Percentiles rank a stretch among this genome's conserved stretches.
These are phyloP conservation scores for Coendou prehensilis DNA, from an alignment of 2,797 vertebrate genomes.

Conservation along the genomic window DNA sequence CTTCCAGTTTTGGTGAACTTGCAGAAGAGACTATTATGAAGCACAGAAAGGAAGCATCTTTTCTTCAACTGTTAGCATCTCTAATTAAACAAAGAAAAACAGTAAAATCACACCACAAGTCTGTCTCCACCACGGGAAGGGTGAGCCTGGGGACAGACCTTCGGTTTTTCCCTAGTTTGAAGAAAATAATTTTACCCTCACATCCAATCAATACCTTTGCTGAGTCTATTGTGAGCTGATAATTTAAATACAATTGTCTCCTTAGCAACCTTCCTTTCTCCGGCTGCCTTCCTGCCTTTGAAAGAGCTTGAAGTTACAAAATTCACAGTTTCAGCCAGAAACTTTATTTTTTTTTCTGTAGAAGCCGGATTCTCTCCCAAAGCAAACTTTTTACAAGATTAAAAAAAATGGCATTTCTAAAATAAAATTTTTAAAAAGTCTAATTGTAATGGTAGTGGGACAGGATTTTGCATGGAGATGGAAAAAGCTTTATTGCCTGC, in stretches of 20 bases:
- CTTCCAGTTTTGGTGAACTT: constrained; percentile 27
- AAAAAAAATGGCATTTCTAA: constrained; percentile 64
- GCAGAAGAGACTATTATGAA: neutral
- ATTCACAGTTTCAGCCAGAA: constrained; percentile 79
- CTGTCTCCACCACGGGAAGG: constrained; percentile 10
- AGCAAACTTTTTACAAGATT: constrained; percentile 70
- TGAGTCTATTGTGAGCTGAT: constrained; percentile 80
- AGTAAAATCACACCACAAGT: neutral
- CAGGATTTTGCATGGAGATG: neutral
- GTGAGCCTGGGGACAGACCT: constrained; percentile 52
- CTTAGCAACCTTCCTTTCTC: constrained; percentile 81
- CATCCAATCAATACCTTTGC: constrained; percentile 81
- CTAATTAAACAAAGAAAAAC: constrained; percentile 72
- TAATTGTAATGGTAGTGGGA: constrained; percentile 68
- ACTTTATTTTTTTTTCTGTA: constrained; percentile 68
- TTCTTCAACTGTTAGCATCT: constrained; percentile 51
- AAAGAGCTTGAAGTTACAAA: constrained; percentile 77
- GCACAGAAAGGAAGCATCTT: constrained; percentile 21
- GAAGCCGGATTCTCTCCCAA: constrained; percentile 69
- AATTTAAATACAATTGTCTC: constrained; percentile 87
- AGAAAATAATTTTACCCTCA: constrained; percentile 79
- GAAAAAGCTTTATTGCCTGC: neutral
- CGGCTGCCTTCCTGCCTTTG: constrained; percentile 73
- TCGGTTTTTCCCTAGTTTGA: constrained; percentile 56
- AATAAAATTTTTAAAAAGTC: constrained; percentile 40